Conservation (phyloP, 2,797 vertebrate genomes). For the Miopithecus talapoin region DNA sequence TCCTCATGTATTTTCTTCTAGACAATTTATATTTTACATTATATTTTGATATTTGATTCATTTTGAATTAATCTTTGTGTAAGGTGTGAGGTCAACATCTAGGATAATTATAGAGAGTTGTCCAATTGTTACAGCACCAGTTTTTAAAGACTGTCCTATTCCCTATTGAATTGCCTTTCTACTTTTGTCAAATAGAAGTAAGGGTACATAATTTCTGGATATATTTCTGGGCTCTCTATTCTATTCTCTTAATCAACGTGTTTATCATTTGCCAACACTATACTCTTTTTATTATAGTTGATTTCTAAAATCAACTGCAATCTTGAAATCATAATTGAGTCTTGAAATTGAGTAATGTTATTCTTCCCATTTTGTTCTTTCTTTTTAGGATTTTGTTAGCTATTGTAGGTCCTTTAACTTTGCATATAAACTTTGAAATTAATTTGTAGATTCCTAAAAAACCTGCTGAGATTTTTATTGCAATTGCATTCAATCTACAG, state of each 20-base stretch:
- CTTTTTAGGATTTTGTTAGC: background rate
- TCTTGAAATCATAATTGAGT: background rate
- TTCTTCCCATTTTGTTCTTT: background rate
- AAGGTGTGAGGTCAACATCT: background rate
- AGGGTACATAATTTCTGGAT: background rate
- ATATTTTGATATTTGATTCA: background rate
- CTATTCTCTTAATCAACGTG: background rate
- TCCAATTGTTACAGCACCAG: background rate
- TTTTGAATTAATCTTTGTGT: background rate
- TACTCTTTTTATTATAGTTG: background rate
- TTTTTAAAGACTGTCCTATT: background rate
- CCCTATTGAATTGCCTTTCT: background rate
- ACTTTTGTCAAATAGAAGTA: background rate
- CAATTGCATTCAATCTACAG: background rate
- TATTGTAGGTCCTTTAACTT: background rate
- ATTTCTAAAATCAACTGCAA: background rate
- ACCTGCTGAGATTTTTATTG: background rate
- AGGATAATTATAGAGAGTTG: background rate
- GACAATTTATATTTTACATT: background rate
- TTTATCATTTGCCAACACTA: background rate
- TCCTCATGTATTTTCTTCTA: background rate
- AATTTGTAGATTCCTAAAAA: background rate
- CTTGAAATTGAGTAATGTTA: background rate
- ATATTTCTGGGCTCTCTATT: background rate
- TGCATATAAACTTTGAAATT: background rate